These are phyloP conservation scores for Falco novaeseelandiae DNA, from an alignment of 2,797 vertebrate species.

Conservation along the genomic window DNA sequence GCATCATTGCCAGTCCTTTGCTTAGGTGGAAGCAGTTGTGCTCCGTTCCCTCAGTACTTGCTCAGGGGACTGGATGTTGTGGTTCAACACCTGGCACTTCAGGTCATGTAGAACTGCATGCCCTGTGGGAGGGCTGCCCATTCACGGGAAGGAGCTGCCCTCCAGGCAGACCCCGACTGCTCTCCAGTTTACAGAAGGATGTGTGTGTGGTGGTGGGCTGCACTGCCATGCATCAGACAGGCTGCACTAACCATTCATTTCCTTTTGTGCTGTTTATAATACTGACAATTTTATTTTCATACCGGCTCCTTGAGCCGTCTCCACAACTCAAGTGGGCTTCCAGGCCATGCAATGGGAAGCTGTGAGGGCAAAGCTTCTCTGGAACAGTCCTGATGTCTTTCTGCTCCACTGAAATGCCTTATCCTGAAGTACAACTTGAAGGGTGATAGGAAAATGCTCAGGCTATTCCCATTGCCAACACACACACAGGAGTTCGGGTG, in stretches of 20 bases:
- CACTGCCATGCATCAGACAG: not conserved
- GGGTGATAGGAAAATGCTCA: not conserved
- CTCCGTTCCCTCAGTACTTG: fast-evolving
- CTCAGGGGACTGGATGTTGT: not conserved
- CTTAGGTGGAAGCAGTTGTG: not conserved
- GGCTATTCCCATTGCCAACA: not conserved
- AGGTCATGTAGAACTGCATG: fast-evolving
- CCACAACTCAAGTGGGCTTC: not conserved
- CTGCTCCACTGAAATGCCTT: not conserved
- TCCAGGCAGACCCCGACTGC: not conserved
- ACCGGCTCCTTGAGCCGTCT: not conserved
- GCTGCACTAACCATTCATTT: not conserved
- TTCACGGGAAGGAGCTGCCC: not conserved
- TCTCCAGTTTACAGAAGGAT: not conserved
- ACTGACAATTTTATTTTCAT: not conserved
- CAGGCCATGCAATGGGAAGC: not conserved
- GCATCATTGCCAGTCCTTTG: not conserved
- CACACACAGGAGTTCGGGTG: not conserved
- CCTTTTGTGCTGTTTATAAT: slow-evolving; percentile 1
- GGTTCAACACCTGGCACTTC: not conserved
- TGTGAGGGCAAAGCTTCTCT: not conserved
- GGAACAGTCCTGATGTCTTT: not conserved
- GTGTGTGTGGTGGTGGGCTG: not conserved
- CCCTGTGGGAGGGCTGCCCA: not conserved
- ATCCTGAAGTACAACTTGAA: not conserved